phyloP scores from a whole-genome alignment of 2,797 vertebrate species.

The Scolopax bukidnonensis region DNA sequence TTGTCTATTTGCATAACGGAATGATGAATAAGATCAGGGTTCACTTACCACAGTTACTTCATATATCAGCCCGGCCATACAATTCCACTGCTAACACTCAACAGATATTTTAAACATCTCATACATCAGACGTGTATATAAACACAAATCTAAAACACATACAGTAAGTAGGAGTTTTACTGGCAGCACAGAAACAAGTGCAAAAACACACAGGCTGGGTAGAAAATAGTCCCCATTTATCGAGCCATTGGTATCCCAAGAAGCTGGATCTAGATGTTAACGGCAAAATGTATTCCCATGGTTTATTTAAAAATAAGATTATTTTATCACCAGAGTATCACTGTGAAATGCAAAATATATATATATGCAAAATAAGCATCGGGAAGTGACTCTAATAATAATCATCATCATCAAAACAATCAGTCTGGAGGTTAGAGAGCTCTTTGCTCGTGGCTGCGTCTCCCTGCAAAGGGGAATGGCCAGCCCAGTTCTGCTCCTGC shows the following conservation, averaged over 20 bases:
- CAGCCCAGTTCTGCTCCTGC: neutral
- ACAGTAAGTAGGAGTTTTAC: neutral
- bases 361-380: neutral
- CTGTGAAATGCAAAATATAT: neutral
- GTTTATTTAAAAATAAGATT: neutral
- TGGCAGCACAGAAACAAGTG: neutral
- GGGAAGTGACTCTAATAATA: neutral
- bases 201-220: neutral
- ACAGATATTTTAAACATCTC: neutral
- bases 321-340: neutral
- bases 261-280: neutral
- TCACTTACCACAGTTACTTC: constrained; percentile 13
- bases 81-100: neutral
- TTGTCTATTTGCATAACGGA: neutral
- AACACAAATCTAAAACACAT: neutral
- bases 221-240: neutral
- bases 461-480: neutral
- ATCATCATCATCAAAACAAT: neutral
- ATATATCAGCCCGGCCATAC: neutral
- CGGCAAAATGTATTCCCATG: neutral
- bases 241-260: neutral
- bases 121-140: neutral
- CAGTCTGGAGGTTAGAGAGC: neutral
- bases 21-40: neutral
- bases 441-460: neutral